A percentile compares a stretch with the other conserved stretches of the same genome.
Evolutionary conservation across 1,140 invertebrate species (phyloP).

Genomic region (Notospermus geniculatus): DNA sequence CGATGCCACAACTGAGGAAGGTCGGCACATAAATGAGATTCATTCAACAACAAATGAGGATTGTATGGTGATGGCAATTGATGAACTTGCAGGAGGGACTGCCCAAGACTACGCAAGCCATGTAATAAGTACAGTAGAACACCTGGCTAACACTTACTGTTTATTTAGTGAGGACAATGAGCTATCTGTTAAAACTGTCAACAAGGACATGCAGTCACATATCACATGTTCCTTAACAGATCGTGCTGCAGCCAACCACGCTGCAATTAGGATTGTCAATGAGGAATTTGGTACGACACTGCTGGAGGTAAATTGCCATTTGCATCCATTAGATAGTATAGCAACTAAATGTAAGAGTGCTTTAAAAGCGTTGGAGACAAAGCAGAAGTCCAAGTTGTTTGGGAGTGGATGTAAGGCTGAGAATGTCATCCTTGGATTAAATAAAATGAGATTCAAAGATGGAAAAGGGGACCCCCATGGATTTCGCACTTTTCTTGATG

Average conservation of each 20-base stretch:
- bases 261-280: slow-evolving; percentile 7
- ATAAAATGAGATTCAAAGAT: slow-evolving; percentile 21
- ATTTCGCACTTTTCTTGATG: slow-evolving; percentile 14
- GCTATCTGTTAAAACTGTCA: neutral
- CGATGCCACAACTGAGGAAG: slow-evolving; percentile 13
- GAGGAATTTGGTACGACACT: slow-evolving; percentile 6
- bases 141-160: slow-evolving; percentile 10
- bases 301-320: slow-evolving; percentile 13
- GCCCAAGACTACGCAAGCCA: slow-evolving; percentile 18
- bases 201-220: slow-evolving; percentile 4
- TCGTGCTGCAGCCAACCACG: slow-evolving; percentile 11
- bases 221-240: slow-evolving; percentile 17
- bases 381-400: slow-evolving; percentile 6
- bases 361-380: neutral
- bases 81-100: slow-evolving; percentile 18
- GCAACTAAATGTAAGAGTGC: slow-evolving; percentile 3
- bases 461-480: slow-evolving; percentile 21
- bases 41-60: slow-evolving; percentile 16
- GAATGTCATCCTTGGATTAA: slow-evolving; percentile 11
- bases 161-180: neutral
- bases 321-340: slow-evolving; percentile 14
- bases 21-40: slow-evolving; percentile 15
- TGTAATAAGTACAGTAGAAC: slow-evolving; percentile 9
- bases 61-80: slow-evolving; percentile 11
- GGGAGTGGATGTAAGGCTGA: slow-evolving; percentile 2